Conservation (phyloP, 2,888 invertebrate genomes). For the Strigamia transsilvanica region DNA sequence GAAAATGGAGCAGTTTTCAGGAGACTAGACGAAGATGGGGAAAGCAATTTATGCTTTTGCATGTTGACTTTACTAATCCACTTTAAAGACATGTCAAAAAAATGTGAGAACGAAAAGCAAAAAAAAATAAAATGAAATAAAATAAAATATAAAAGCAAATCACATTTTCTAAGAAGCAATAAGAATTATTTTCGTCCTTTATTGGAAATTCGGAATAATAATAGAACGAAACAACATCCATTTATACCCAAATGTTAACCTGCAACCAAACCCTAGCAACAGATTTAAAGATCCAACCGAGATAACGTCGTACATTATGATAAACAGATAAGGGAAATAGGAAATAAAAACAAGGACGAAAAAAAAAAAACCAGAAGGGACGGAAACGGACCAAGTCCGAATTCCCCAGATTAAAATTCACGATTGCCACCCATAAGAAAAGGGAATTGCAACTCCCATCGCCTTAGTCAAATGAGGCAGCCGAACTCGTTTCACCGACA, state of each 20-base stretch:
- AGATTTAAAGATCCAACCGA: slow-evolving; percentile 22
- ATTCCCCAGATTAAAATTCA: slow-evolving; percentile 40
- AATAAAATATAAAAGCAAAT: background rate
- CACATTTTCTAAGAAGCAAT: slow-evolving; percentile 24
- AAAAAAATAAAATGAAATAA: background rate
- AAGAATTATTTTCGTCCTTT: background rate
- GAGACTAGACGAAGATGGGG: slow-evolving; percentile 5
- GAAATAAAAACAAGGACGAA: background rate
- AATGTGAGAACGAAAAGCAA: background rate
- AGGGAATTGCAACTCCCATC: slow-evolving; percentile 32
- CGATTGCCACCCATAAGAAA: slow-evolving; percentile 49
- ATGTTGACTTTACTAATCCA: slow-evolving; percentile 49
- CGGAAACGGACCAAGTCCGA: slow-evolving; percentile 37
- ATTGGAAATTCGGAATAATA: background rate
- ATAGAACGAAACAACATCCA: background rate
- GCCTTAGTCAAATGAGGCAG: slow-evolving; percentile 44
- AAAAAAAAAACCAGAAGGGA: background rate
- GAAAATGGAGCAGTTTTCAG: slow-evolving; percentile 45
- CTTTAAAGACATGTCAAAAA: slow-evolving; percentile 48
- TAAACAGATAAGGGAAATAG: slow-evolving; percentile 27
- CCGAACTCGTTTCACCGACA: slow-evolving; percentile 42
- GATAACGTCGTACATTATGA: slow-evolving; percentile 28
- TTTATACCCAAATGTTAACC: slow-evolving; percentile 33
- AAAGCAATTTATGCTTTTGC: slow-evolving; percentile 48
- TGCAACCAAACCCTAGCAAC: slow-evolving; percentile 26